Evolutionary conservation across 2,888 invertebrate genomes (phyloP).

Genomic region (Magallana nippona): DNA sequence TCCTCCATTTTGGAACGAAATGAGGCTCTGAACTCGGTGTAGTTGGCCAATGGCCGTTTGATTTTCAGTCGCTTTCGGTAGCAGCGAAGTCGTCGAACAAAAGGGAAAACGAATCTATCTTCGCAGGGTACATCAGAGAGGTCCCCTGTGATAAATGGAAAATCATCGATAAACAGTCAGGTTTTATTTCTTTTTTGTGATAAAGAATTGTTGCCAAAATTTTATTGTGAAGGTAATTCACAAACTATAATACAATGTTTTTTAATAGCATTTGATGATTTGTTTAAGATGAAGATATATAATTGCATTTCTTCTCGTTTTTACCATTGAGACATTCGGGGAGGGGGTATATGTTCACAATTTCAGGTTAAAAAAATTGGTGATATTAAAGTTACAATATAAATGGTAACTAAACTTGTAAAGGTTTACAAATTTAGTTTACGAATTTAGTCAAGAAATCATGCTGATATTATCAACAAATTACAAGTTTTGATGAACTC

Average conservation of each 20-base stretch:
- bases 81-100: conserved; percentile 26
- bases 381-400: too few relatives aligned
- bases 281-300: too few relatives aligned
- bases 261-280: too few relatives aligned
- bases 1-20: background rate
- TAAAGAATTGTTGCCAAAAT: background rate
- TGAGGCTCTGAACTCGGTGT: conserved; percentile 1
- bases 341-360: too few relatives aligned
- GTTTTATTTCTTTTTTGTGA: background rate
- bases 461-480: too few relatives aligned
- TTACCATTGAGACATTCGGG: too few relatives aligned
- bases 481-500: too few relatives aligned
- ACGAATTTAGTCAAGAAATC: too few relatives aligned
- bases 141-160: conserved; percentile 28
- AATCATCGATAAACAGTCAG: background rate
- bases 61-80: conserved; percentile 35
- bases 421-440: too few relatives aligned
- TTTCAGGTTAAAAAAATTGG: too few relatives aligned
- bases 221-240: background rate
- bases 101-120: conserved; percentile 36
- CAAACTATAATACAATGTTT: background rate
- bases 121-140: conserved; percentile 39
- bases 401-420: too few relatives aligned
- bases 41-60: background rate
- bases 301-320: too few relatives aligned